Evolutionary conservation across 2,888 invertebrate species (phyloP), one percentile per base, ranked within the genome.

Genomic region (Drosophila recens): DNA sequence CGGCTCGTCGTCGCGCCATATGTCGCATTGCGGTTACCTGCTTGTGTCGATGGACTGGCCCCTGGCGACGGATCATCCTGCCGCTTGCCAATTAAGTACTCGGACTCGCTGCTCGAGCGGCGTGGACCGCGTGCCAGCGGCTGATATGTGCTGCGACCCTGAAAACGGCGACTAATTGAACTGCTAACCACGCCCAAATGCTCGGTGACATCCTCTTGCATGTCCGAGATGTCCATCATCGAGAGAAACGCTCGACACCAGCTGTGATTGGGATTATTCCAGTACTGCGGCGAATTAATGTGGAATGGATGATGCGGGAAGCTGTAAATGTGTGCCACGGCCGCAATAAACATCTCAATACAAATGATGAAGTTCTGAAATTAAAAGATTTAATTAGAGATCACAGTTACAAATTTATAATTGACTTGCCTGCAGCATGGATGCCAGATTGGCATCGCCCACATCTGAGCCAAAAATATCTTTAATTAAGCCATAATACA

Each of bases 161-260:
- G 94, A 75, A 97, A 95, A 72, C 96, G 94, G 46, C 97, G 94
- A 90, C 96, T 96, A 76, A 97, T 94, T 15, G 96, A 95, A 84
- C 96, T 96, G 79, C 96, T 95, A 48, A 98, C 97, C 67, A 98
- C 97, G 15, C 97, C 97, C 64, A 98, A 95, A 91, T 99, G 98
- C 91, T 99, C 98, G 34, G 96, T 95, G 56, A 99, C 96, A 91
- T 99, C 98, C 72, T 96, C 95, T 79, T 97, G 97, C 43, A 99
- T 97, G 92, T 99, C 99, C 0, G 98, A 97, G n/a, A 99, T 96
- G 91, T 99, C 98, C 96, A 97, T 97, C 98, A 98, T 98, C 17
- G 97, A 97, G 73, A 96, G 93, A 92, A 98, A 97, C 0, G 97
- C 96, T 51, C 95, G 95, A 87, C 97, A 96, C 92, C 97, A 96